These are phyloP conservation scores for Strigamia maritima DNA, from an alignment of 2,888 invertebrate genomes.

Conservation along the genomic window DNA sequence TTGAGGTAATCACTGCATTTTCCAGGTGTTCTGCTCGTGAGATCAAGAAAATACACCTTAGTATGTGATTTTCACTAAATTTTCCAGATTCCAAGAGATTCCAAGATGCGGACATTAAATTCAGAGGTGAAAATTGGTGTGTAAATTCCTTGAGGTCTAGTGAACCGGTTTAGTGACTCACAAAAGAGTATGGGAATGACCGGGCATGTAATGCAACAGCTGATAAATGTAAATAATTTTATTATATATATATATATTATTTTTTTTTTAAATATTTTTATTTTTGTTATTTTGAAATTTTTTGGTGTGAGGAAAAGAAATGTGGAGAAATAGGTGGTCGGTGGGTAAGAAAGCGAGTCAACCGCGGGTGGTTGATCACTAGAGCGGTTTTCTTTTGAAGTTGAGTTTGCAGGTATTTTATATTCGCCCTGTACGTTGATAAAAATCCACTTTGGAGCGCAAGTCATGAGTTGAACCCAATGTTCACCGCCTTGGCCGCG, in stretches of 20 bases:
- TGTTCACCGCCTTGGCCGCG: not conserved
- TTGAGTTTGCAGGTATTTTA: not conserved
- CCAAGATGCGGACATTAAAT: too few relatives aligned
- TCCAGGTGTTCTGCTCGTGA: not conserved
- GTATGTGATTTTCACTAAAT: not conserved
- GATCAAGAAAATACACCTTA: not conserved
- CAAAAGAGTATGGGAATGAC: not conserved
- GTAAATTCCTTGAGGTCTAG: not conserved
- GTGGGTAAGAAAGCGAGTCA: not conserved
- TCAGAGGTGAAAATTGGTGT: not conserved
- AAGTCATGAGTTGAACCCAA: not conserved
- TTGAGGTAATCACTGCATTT: not conserved
- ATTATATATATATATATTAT: not conserved
- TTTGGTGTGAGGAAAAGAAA: too few relatives aligned
- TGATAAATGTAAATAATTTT: not conserved
- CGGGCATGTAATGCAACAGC: not conserved
- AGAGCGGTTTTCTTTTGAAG: not conserved
- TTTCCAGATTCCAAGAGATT: too few relatives aligned
- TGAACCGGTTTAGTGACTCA: not conserved
- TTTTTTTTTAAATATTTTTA: not conserved
- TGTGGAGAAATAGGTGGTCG: not conserved
- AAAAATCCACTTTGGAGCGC: constrained; percentile 10
- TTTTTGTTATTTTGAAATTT: not conserved
- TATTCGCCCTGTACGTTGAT: not conserved
- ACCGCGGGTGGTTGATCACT: not conserved